Conservation (phyloP, 2,888 invertebrate species). For the Dasypogon diadema region DNA sequence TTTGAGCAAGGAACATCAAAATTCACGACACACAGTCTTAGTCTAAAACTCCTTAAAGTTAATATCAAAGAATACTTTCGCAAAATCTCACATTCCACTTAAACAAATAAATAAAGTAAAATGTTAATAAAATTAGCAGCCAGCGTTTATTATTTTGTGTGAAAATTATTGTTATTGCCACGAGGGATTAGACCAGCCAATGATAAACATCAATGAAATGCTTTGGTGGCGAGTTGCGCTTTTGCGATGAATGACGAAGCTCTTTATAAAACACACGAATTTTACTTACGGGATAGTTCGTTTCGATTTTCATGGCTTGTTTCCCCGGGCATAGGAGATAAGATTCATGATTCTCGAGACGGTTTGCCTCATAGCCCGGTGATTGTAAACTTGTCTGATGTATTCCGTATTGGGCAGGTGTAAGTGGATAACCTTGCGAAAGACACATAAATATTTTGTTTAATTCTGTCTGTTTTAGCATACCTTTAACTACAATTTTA, state of each 20-base stretch:
- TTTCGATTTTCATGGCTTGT: slow-evolving; percentile 64
- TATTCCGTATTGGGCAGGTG: slow-evolving; percentile 5
- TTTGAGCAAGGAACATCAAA: background rate
- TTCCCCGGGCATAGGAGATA: slow-evolving; percentile 66
- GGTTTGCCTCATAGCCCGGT: slow-evolving; percentile 51
- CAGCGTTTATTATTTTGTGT: slow-evolving; percentile 1
- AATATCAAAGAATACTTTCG: background rate
- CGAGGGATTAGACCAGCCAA: slow-evolving; percentile 54
- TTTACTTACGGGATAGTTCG: slow-evolving; percentile 66
- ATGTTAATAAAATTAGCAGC: slow-evolving; percentile 26
- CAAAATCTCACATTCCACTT: background rate
- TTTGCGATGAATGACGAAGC: slow-evolving; percentile 34
- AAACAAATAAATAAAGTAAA: slow-evolving; percentile 27
- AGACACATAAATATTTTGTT: slow-evolving; percentile 12
- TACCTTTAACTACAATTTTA: slow-evolving; percentile 73
- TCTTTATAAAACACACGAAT: slow-evolving; percentile 57
- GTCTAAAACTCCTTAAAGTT: background rate
- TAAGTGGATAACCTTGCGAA: slow-evolving; percentile 53
- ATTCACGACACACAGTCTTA: background rate
- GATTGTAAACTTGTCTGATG: background rate
- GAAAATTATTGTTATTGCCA: background rate
- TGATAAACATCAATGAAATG: slow-evolving; percentile 59
- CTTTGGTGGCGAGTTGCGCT: slow-evolving; percentile 52
- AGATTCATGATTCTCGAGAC: slow-evolving; percentile 62
- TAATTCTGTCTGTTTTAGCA: slow-evolving; percentile 43